Evolutionary conservation across 2,113 vertebrate genomes (phyloP).

Genomic region (Zingel zingel): DNA sequence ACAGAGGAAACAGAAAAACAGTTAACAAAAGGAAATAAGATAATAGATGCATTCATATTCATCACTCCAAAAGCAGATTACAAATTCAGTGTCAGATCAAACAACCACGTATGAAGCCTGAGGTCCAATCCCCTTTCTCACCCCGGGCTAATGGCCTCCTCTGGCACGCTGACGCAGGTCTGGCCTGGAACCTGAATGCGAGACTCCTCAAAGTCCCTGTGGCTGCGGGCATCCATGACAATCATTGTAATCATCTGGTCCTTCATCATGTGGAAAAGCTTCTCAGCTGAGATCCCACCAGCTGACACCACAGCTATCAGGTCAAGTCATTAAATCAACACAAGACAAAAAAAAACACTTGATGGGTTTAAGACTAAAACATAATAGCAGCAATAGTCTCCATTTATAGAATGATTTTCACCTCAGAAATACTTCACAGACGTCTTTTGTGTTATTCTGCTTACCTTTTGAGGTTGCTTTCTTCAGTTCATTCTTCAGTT

Average conservation of each 20-base stretch:
- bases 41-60: not conserved
- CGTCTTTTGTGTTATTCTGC: not conserved
- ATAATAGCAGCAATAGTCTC: not conserved
- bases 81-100: not conserved
- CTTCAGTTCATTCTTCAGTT: constrained; percentile 85
- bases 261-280: constrained; percentile 92
- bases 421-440: not conserved
- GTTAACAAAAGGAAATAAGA: not conserved
- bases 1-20: not conserved
- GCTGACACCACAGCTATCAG: constrained; percentile 67
- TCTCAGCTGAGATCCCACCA: constrained; percentile 91
- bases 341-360: not conserved
- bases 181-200: constrained; percentile 87
- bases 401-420: not conserved
- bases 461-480: constrained; percentile 87
- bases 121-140: constrained; percentile 63
- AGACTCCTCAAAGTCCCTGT: constrained; percentile 91
- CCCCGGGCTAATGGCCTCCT: constrained; percentile 95
- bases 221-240: constrained; percentile 93
- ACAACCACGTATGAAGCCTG: not conserved
- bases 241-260: constrained; percentile 89
- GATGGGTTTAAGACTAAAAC: not conserved
- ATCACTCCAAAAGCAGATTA: not conserved
- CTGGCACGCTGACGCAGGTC: constrained; percentile 89
- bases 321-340: constrained; percentile 15